These are phyloP conservation scores for Aurelia aurita DNA, from an alignment of 30 jellyfish, hydroid and myxozoan genomes.

Conservation along the genomic window DNA sequence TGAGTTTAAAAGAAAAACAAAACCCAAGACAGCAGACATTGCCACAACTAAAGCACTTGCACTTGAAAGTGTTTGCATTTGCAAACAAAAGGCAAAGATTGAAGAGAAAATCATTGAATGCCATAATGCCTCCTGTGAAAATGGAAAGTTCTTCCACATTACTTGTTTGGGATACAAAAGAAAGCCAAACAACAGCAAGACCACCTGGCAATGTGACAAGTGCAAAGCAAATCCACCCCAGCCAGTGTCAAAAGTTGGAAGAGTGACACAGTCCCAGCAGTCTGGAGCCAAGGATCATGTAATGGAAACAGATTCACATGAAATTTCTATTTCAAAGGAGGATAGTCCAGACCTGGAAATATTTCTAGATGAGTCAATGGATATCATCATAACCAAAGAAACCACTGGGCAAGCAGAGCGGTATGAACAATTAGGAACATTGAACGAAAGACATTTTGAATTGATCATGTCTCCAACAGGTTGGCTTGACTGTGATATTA, in stretches of 20 bases:
- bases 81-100: conserved; percentile 48
- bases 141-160: conserved; percentile 58
- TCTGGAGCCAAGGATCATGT: conserved; percentile 47
- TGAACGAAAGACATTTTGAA: conserved; percentile 43
- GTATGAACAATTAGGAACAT: conserved; percentile 27
- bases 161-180: conserved; percentile 56
- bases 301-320: conserved; percentile 9
- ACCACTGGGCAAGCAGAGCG: conserved; percentile 56
- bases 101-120: conserved; percentile 56
- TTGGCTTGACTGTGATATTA: conserved; percentile 65
- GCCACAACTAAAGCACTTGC: conserved; percentile 52
- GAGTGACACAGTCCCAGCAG: conserved; percentile 48
- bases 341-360: conserved; percentile 53
- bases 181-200: conserved; percentile 54
- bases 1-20: conserved; percentile 46
- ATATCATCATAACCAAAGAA: conserved; percentile 17
- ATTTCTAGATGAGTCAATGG: conserved; percentile 28
- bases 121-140: conserved; percentile 56
- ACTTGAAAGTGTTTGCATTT: conserved; percentile 55
- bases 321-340: conserved; percentile 35
- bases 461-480: conserved; percentile 55
- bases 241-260: conserved; percentile 33
- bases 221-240: conserved; percentile 59
- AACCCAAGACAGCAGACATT: conserved; percentile 50
- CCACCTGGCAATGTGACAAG: conserved; percentile 67